Evolutionary conservation across 2,888 invertebrate species (phyloP), one percentile per base, ranked within the genome.

Genomic region (Tipula vernalis): DNA sequence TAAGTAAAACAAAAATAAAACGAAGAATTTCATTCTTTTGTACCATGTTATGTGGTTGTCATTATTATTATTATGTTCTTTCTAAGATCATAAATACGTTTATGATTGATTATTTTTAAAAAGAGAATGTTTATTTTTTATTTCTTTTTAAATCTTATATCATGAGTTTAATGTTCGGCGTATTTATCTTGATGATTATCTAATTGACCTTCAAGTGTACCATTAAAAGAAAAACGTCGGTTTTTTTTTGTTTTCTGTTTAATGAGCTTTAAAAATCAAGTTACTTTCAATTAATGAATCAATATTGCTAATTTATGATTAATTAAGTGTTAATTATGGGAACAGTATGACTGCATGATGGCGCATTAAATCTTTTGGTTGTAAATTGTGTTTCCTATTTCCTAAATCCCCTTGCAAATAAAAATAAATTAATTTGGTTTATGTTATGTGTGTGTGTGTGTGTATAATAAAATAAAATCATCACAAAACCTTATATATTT

Each of bases 131-230:
- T 71, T 71, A 71, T 57, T 57, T 57, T 57, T 51, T 51, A 51
- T 57, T 57, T 57, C 57, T 10, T 71, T 71, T 71, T 71, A 28
- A 71, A 71, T 71, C 28, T 71, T 71, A 71, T 71, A 10, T 71
- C 71, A 28, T 71, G 71, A 71, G 71, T 71, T 71, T 71, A 71
- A 71, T 71, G 71, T 71, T 71, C 71, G 71, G 71, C 28, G 71
- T 71, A 71, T 71, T 71, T 71, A 71, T 71, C 71, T 71, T 71
- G 71, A 71, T 71, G 71, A 71, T 71, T 71, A 71, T 71, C 71
- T 71, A 71, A 71, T 28, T 71, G 71, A 71, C 71, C 71, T 71
- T 71, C 71, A 71, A 28, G 71, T 28, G 71, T 8, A 10, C 2
- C 28, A 28, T 28, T 18, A 28, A 71, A 71, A 71, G 28, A 12